Conservation (phyloP, 2,113 vertebrate genomes). For the Brevimyrus niger region DNA sequence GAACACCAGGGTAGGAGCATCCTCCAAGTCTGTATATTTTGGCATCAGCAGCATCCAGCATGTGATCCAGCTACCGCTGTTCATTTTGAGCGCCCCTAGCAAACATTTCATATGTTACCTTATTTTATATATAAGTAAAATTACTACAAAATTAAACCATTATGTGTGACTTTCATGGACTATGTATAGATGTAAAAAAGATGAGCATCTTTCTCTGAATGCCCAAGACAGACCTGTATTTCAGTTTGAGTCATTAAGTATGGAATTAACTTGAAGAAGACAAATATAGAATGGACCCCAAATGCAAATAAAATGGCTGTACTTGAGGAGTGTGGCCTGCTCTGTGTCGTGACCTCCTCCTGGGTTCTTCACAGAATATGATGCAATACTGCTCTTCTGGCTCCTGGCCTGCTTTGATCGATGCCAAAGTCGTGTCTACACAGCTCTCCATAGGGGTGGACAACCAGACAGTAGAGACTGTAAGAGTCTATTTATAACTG, state of each 20-base stretch:
- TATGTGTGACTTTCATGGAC: neutral
- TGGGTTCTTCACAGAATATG: neutral
- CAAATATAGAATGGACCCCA: neutral
- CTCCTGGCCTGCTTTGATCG: neutral
- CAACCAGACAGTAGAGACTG: neutral
- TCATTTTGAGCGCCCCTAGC: neutral
- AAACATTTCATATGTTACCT: neutral
- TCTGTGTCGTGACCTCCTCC: slow-evolving; percentile 1
- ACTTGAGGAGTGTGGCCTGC: neutral
- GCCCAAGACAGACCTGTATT: neutral
- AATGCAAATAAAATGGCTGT: neutral
- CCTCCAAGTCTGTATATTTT: neutral
- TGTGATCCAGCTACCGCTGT: neutral
- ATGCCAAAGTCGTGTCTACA: neutral
- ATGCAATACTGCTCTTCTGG: neutral
- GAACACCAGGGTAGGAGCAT: neutral
- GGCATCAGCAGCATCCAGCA: neutral
- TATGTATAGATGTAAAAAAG: neutral
- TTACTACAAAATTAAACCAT: neutral
- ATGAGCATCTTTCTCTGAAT: neutral
- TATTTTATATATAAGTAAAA: neutral
- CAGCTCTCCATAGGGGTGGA: neutral
- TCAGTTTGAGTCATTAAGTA: neutral
- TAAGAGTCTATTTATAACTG: slow-evolving; percentile 1
- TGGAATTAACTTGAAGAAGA: neutral